phyloP scores from a whole-genome alignment of 64 coral and sea anemone species.

The Orbicella faveolata region DNA sequence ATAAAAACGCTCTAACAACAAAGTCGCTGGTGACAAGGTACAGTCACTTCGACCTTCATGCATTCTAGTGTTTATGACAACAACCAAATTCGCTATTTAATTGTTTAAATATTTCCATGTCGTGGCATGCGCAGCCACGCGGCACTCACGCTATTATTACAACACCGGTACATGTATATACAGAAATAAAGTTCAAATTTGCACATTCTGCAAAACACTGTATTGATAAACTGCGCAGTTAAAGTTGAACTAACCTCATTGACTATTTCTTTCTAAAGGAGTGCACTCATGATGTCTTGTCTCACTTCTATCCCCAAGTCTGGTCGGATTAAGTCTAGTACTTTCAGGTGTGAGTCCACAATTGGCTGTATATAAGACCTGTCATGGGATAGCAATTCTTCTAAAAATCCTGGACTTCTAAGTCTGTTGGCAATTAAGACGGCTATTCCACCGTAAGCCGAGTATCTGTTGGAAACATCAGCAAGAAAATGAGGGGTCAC shows the following conservation, averaged over 20 bases:
- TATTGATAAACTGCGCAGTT: too few species aligned
- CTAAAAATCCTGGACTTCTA: background rate
- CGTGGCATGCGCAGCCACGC: too few species aligned
- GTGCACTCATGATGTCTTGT: conserved; percentile 17
- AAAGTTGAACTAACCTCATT: background rate
- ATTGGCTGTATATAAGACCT: background rate
- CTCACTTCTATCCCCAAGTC: conserved; percentile 9
- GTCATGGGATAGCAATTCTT: conserved; percentile 1
- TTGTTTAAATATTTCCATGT: too few species aligned
- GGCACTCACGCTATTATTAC: too few species aligned
- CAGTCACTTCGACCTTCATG: too few species aligned
- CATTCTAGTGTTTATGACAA: too few species aligned
- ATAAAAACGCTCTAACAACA: too few species aligned
- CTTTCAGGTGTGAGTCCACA: background rate
- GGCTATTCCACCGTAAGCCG: conserved; percentile 2
- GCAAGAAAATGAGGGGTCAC: background rate
- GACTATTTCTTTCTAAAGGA: background rate
- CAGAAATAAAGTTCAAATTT: too few species aligned
- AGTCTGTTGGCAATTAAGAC: conserved; percentile 13
- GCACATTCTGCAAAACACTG: too few species aligned
- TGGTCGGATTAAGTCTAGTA: background rate
- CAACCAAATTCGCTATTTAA: too few species aligned
- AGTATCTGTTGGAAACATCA: background rate
- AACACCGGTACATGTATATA: too few species aligned
- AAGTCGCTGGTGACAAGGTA: too few species aligned